These are phyloP conservation scores for Reticulitermes speratus DNA, from an alignment of 1,140 invertebrate species.

Conservation along the genomic window DNA sequence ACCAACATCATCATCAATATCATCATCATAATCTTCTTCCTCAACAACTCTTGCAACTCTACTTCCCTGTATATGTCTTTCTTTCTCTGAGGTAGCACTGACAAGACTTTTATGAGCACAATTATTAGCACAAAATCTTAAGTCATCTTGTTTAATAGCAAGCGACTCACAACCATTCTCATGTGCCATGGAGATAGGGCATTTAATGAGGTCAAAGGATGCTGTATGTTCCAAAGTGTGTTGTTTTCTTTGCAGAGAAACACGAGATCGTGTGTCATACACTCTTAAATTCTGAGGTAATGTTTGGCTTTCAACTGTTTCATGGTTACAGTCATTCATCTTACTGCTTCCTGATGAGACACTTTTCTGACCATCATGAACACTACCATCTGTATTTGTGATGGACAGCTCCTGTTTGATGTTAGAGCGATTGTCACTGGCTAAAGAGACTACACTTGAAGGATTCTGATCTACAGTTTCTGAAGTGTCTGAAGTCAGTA, in stretches of 20 bases:
- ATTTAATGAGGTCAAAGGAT: too few species aligned
- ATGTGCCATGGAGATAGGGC: too few species aligned
- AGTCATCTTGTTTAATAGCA: background rate
- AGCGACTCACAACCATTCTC: background rate
- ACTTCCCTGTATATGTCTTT: background rate
- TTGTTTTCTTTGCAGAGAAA: background rate
- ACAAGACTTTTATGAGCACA: slow-evolving; percentile 2
- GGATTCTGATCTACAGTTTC: background rate
- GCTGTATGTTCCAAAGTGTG: too few species aligned
- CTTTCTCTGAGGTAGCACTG: slow-evolving; percentile 22
- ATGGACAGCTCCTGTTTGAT: background rate
- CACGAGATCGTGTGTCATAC: background rate
- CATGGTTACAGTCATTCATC: background rate
- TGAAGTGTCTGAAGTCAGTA: background rate
- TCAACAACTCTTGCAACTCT: background rate
- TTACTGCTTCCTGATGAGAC: background rate
- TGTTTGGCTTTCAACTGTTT: background rate
- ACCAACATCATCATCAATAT: slow-evolving; percentile 22
- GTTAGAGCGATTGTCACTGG: too few species aligned
- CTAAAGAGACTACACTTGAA: background rate
- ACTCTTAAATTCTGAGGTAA: background rate
- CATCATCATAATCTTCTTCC: slow-evolving; percentile 26
- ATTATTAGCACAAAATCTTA: slow-evolving; percentile 17
- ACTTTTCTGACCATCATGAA: too few species aligned
- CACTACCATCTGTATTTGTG: background rate